Conservation (phyloP, 1,140 invertebrate genomes). For the Pemphigus obesinymphae region DNA sequence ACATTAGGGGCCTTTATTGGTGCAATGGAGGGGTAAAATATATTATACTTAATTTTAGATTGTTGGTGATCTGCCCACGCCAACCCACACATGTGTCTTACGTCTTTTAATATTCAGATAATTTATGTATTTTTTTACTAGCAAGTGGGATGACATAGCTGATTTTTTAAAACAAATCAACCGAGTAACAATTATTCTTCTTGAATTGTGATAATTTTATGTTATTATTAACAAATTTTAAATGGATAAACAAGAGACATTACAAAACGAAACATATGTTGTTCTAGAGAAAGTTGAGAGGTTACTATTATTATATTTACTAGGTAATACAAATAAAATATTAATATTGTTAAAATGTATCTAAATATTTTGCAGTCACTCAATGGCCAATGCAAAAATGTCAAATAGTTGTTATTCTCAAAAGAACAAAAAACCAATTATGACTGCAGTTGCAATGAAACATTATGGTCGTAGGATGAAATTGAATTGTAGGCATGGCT, state of each 20-base stretch:
- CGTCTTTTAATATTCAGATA: neutral
- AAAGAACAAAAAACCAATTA: neutral
- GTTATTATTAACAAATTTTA: neutral
- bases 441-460: neutral
- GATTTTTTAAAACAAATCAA: no score
- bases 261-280: neutral
- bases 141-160: neutral
- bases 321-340: neutral
- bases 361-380: neutral
- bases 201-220: neutral
- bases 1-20: no score
- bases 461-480: constrained; percentile 52
- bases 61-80: constrained; percentile 2
- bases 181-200: neutral
- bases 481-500: constrained; percentile 57
- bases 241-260: neutral
- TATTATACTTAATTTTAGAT: neutral
- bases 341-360: neutral
- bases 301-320: neutral
- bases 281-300: neutral
- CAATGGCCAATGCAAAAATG: neutral
- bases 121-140: neutral
- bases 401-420: neutral
- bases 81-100: neutral
- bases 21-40: neutral